These are phyloP conservation scores for Myathropa florea DNA, from an alignment of 2,888 invertebrate genomes.

Conservation along the genomic window DNA sequence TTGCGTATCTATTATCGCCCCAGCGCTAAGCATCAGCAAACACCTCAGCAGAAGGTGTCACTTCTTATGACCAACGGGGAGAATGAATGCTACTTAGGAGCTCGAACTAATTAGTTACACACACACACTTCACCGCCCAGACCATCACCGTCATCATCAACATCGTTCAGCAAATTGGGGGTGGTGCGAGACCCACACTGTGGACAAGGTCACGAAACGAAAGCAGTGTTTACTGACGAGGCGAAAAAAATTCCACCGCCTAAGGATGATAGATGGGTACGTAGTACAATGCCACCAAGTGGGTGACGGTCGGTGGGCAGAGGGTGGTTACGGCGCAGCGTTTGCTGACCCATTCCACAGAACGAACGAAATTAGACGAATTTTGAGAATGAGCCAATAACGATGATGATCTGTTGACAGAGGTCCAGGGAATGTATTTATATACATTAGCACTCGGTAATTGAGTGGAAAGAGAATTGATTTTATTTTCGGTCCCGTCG, in stretches of 20 bases:
- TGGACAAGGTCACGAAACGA: conserved; percentile 16
- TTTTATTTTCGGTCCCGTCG: neutral
- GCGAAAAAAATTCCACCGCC: conserved; percentile 16
- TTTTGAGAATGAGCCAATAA: conserved; percentile 20
- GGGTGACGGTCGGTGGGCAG: neutral
- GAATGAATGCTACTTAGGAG: conserved; percentile 5
- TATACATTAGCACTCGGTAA: neutral
- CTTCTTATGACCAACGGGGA: neutral
- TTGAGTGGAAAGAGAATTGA: conserved; percentile 1
- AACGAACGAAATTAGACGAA: conserved; percentile 4
- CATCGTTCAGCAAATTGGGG: neutral
- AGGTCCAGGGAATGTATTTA: conserved; percentile 20
- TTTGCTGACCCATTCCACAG: neutral
- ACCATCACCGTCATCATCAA: neutral
- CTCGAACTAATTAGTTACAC: conserved; percentile 37
- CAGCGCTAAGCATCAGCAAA: conserved; percentile 17
- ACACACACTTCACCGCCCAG: conserved; percentile 1
- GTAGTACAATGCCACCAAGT: conserved; percentile 1
- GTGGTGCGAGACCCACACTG: neutral
- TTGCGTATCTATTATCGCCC: conserved; percentile 18
- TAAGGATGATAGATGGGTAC: neutral
- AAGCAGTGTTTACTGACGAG: neutral
- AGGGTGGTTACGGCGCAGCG: too few relatives aligned
- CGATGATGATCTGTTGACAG: conserved; percentile 28
- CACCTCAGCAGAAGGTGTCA: conserved; percentile 31